These are phyloP conservation scores for Propithecus perrieri DNA, from an alignment of 2,797 vertebrate species.

Conservation along the genomic window DNA sequence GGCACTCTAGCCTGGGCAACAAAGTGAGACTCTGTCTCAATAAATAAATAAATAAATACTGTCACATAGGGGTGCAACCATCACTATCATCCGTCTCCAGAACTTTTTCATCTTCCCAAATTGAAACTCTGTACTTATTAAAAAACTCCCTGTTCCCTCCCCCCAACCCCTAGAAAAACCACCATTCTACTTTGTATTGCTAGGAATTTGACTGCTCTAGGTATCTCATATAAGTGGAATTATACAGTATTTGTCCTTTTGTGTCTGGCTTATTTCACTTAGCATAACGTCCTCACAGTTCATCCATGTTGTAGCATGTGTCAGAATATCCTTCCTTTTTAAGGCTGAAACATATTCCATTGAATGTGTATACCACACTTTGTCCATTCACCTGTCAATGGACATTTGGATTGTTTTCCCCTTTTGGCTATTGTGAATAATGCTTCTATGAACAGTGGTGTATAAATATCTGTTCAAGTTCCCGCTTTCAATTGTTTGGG, in stretches of 20 bases:
- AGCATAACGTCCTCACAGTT: neutral
- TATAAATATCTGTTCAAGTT: neutral
- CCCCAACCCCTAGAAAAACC: neutral
- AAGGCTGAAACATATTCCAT: conserved; percentile 30
- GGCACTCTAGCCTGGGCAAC: too few species aligned
- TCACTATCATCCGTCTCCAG: neutral
- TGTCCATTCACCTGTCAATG: neutral
- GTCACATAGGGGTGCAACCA: neutral
- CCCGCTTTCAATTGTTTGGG: neutral
- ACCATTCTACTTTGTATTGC: neutral
- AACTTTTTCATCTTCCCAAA: neutral
- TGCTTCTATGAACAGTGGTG: neutral
- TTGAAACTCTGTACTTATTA: neutral
- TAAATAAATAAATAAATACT: neutral
- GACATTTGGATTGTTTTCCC: neutral
- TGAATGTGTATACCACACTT: neutral
- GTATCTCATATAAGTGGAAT: neutral
- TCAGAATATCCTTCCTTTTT: conserved; percentile 40
- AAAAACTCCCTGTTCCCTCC: neutral
- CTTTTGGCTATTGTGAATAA: conserved; percentile 2
- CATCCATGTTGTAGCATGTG: neutral
- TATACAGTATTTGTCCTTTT: neutral
- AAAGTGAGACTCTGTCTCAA: too few species aligned
- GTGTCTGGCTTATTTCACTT: conserved; percentile 20
- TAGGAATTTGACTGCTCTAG: neutral